Conservation (phyloP, 2,888 invertebrate species). For the Rhopalosiphum nymphaeae region DNA sequence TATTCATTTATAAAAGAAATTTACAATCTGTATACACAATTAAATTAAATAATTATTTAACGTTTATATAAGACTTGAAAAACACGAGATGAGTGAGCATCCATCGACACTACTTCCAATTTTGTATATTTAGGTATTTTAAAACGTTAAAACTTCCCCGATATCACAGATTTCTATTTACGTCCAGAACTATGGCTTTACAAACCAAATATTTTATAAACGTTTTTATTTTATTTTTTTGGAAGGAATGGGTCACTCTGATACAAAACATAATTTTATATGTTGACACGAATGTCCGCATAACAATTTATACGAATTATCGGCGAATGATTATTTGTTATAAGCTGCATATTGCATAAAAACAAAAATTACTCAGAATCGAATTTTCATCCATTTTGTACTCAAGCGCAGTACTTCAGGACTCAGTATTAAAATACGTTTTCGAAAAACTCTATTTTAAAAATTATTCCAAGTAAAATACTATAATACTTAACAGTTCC, state of each 20-base stretch:
- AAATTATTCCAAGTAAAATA: not conserved
- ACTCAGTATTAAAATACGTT: not conserved
- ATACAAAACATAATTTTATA: not conserved
- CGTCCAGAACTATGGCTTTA: not conserved
- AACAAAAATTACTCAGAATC: not conserved
- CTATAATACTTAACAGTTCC: not conserved
- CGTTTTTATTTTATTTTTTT: not conserved
- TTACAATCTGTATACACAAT: too few species aligned
- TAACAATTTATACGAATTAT: not conserved
- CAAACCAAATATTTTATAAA: not conserved
- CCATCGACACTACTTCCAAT: too few species aligned
- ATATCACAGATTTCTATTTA: not conserved
- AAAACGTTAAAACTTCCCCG: not conserved
- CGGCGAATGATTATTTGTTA: not conserved
- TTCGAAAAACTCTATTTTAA: not conserved
- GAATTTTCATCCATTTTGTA: not conserved
- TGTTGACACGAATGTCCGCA: not conserved
- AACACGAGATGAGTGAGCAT: too few species aligned
- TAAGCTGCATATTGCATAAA: not conserved
- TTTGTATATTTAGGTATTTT: not conserved
- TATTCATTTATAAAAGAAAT: too few species aligned
- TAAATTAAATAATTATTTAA: too few species aligned
- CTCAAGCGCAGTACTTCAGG: not conserved
- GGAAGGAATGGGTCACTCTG: not conserved
- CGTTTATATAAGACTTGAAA: too few species aligned